Evolutionary conservation across 1,140 invertebrate genomes (phyloP), one percentile per base, ranked within the genome.

Genomic region (Eumaeus atala): DNA sequence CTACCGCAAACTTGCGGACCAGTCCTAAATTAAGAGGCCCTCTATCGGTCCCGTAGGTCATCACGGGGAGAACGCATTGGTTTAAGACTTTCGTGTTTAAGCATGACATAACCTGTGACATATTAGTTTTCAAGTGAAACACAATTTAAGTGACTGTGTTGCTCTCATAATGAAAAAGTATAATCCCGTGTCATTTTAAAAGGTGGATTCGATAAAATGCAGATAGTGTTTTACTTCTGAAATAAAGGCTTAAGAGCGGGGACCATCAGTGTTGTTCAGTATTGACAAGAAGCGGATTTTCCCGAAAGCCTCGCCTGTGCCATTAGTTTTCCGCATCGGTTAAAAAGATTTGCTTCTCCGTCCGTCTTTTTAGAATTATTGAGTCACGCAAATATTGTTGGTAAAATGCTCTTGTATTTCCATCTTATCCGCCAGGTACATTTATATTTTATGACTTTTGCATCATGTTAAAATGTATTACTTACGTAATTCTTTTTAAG

Each of bases 251-350:
- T 84, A 85, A 76, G 72, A 60, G 72, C 66, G 74, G 74, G 73
- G 83, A 68, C 72, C 79, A 78, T 84, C 81, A 82, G 72, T 67
- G 78, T 72, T 75, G 73, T 73, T 72, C 66, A 72, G 78, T 87
- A 87, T 84, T 84, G 84, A 87, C 84, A 87, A 82, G 77, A 77
- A 87, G 78, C 80, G 81, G 84, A 84, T 87, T 87, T 83, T 67
- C 72, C 70, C 71, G 75, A 87, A 83, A 84, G 80, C 79, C 76
- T 81, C 84, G 84, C 84, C 79, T 84, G 64, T 70, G 78, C 84
- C 84, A 87, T 87, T 87, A 87, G 83, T 86, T 86, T 84, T 76
- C 74, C 79, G 77, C 76, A 70, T 82, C 75, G 78, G 74, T 87
- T 84, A 87, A 84, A 85, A 82, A 84, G 81, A 84, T 84, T 87